Evolutionary conservation across 2,797 vertebrate genomes (phyloP).

Genomic region (Falco naumanni): DNA sequence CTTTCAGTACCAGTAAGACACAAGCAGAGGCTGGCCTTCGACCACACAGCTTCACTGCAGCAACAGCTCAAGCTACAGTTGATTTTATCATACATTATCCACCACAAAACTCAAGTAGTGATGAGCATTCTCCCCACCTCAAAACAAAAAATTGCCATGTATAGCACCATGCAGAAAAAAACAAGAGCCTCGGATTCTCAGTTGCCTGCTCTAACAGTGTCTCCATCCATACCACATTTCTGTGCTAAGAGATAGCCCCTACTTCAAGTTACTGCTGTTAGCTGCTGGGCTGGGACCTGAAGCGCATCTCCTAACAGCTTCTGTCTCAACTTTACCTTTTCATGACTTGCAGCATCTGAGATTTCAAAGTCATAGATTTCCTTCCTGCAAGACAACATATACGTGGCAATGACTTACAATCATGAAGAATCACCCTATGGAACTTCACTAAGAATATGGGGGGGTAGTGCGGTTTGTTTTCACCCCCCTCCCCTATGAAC

Average conservation of each 20-base stretch:
- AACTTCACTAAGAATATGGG: not conserved
- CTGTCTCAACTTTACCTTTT: constrained; percentile 49
- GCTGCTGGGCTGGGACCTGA: not conserved
- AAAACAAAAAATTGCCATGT: not conserved
- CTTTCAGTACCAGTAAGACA: not conserved
- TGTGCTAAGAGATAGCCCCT: not conserved
- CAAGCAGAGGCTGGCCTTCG: not conserved
- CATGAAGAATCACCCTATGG: accelerated
- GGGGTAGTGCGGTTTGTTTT: accelerated
- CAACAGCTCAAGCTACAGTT: not conserved
- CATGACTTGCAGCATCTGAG: constrained; percentile 50
- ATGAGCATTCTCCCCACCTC: not conserved
- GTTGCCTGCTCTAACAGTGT: not conserved
- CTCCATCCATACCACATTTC: not conserved
- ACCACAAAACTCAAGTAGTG: not conserved
- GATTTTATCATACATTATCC: accelerated
- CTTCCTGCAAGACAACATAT: constrained; percentile 28
- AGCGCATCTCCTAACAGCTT: not conserved
- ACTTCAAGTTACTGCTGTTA: not conserved
- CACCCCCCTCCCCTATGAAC: not conserved
- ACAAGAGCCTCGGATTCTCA: not conserved
- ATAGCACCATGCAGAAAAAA: not conserved
- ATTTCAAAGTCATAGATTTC: constrained; percentile 53
- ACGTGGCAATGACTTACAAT: accelerated
- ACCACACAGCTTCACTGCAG: not conserved